These are phyloP conservation scores for Mizuhopecten yessoensis DNA, from an alignment of 1,140 invertebrate species.

Conservation along the genomic window DNA sequence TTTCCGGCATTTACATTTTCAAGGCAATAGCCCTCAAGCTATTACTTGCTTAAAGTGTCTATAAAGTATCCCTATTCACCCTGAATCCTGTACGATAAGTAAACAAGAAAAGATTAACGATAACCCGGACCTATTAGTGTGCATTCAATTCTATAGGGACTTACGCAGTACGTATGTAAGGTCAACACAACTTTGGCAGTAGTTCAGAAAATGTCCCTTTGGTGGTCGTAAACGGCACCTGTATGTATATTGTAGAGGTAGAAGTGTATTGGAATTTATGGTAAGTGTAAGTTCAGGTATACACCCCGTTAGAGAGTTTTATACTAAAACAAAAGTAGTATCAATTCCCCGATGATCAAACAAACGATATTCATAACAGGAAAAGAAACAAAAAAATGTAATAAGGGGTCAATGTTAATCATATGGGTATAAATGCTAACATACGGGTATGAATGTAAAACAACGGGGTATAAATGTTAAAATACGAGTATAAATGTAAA, in stretches of 20 bases:
- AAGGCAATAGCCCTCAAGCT: not conserved
- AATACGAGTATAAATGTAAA: too few relatives aligned
- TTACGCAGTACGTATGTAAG: not conserved
- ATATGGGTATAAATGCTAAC: too few relatives aligned
- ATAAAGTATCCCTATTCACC: not conserved
- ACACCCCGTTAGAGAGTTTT: too few relatives aligned
- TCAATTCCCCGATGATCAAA: too few relatives aligned
- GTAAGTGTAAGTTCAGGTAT: too few relatives aligned
- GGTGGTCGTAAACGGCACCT: not conserved
- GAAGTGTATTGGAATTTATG: not conserved
- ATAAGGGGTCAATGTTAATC: too few relatives aligned
- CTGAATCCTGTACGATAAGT: not conserved
- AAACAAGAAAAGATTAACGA: not conserved
- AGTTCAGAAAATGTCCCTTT: not conserved
- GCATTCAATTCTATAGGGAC: not conserved
- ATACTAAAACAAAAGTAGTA: too few relatives aligned
- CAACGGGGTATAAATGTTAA: too few relatives aligned
- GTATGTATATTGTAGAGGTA: not conserved
- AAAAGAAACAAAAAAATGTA: too few relatives aligned
- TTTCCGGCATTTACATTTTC: not conserved
- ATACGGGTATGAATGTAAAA: too few relatives aligned
- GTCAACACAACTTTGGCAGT: not conserved
- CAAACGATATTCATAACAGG: too few relatives aligned
- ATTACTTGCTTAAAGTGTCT: not conserved
- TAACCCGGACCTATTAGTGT: not conserved